Percentiles rank a stretch among this genome's conserved stretches.
Evolutionary conservation across 2,113 vertebrate species (phyloP).

Genomic region (Hucho hucho): DNA sequence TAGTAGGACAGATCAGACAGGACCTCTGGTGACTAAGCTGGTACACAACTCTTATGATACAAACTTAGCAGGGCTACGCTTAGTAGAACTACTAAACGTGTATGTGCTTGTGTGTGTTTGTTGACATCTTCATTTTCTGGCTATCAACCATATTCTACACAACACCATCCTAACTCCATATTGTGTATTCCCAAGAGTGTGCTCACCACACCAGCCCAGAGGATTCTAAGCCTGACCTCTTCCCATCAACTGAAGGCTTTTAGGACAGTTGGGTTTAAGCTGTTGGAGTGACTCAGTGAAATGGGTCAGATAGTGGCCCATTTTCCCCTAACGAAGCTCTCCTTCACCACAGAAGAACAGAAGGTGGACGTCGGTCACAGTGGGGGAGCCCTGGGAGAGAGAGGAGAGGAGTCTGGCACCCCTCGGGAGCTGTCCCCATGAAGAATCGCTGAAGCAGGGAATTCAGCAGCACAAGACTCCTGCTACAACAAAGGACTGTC

Average conservation of each 20-base stretch:
- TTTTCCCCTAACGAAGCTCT: slow-evolving; percentile 52
- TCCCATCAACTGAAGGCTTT: slow-evolving; percentile 37
- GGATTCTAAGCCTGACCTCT: slow-evolving; percentile 33
- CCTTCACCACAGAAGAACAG: slow-evolving; percentile 60
- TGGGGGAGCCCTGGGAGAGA: slow-evolving; percentile 43
- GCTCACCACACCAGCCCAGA: background rate
- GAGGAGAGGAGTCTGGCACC: slow-evolving; percentile 7
- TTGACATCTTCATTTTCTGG: no score
- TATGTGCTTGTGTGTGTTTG: no score
- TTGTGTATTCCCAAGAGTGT: background rate
- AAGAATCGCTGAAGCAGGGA: slow-evolving; percentile 75
- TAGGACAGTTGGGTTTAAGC: slow-evolving; percentile 47
- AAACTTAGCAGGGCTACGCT: no score
- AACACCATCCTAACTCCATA: background rate
- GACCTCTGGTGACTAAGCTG: no score
- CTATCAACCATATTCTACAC: no score
- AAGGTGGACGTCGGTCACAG: slow-evolving; percentile 73
- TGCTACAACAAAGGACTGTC: slow-evolving; percentile 65
- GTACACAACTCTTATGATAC: no score
- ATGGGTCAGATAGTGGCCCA: slow-evolving; percentile 71
- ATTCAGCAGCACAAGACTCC: slow-evolving; percentile 69
- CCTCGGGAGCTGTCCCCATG: slow-evolving; percentile 71
- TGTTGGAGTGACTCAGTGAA: slow-evolving; percentile 60
- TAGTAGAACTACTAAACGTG: no score
- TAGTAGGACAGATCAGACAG: no score